phyloP scores from a whole-genome alignment of 2,888 invertebrate genomes.

The Pachycephus smyrnensis region DNA sequence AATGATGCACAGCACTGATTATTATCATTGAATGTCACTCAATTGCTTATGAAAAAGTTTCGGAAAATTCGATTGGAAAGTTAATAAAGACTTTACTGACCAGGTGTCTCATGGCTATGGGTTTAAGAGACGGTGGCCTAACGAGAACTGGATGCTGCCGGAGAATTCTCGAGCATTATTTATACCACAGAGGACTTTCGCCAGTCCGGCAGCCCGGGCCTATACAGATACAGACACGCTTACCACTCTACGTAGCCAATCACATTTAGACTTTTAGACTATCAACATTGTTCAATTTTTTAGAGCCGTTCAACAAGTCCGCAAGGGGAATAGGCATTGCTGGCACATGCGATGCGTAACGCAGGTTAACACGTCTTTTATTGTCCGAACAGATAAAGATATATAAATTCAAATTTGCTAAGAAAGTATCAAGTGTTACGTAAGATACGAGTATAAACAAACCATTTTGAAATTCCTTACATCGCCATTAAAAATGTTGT shows the following conservation, averaged over 20 bases:
- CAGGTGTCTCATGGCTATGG: conserved; percentile 48
- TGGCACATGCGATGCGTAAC: neutral
- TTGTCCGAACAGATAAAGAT: neutral
- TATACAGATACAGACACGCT: conserved; percentile 15
- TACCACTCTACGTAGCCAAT: conserved; percentile 8
- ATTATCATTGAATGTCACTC: neutral
- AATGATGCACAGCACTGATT: neutral
- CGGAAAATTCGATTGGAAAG: neutral
- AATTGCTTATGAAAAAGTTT: neutral
- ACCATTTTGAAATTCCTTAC: too few relatives aligned
- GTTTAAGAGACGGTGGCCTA: conserved; percentile 27
- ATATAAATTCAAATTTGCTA: neutral
- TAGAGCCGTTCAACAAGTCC: neutral
- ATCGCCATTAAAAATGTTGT: neutral
- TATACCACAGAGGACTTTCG: conserved; percentile 60
- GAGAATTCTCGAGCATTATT: conserved; percentile 51
- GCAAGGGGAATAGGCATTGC: neutral
- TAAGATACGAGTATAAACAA: neutral
- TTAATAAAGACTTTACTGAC: conserved; percentile 41
- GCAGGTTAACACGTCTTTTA: neutral
- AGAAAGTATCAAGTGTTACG: neutral
- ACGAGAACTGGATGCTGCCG: conserved; percentile 49
- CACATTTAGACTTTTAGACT: conserved; percentile 12
- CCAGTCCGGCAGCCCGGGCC: conserved; percentile 41
- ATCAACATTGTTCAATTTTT: conserved; percentile 22